Evolutionary conservation across 2,797 vertebrate genomes (phyloP), one percentile per base, ranked within the genome.

Genomic region (Picus viridis): DNA sequence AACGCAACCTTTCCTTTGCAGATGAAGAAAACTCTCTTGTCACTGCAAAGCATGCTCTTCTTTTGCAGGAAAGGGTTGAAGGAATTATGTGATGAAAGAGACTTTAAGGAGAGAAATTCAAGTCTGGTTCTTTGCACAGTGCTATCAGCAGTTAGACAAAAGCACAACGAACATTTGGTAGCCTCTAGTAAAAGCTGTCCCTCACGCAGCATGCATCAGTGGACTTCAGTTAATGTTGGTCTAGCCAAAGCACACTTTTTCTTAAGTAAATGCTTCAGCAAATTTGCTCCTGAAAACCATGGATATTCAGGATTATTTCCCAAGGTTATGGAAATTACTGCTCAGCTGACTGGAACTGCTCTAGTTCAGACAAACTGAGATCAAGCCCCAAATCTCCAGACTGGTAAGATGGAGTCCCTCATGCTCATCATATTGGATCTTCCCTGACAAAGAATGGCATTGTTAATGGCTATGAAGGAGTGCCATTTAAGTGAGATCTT

Each of bases 211-310:
- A 1, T 0, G 2, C 67, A 16, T 81, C 62, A 69, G 82, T 7
- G 70, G 26, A 22, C 56, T 86, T 61, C 64, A 69, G 59, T 12
- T 41, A 82, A 41, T 9, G 18, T 64, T 89, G 81, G 47, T 43
- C 45, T 53, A 41, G 7, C 49, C 86, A 83, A 78, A 87, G 49
- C 65, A 83, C 7, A 26, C 5, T 8, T 47, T 74, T 84, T 41
- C 84, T 93, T 64, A 58, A 77, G 49, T 32, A 92, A 94, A 79
- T 7, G 41, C 58, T 79, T 83, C 34, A 39, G 58, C 56, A 85
- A 91, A 94, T 93, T 89, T 87, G 43, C 76, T 94, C 83, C 83
- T 93, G 63, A 78, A 78, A 92, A 63, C 1, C 12, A 15, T 19
- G 63, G 79, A 64, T 83, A 84, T 63, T 57, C 87, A 68, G 47